These are phyloP conservation scores for Sylvilagus bachmani DNA, from an alignment of 2,113 vertebrate species.

Conservation along the genomic window DNA sequence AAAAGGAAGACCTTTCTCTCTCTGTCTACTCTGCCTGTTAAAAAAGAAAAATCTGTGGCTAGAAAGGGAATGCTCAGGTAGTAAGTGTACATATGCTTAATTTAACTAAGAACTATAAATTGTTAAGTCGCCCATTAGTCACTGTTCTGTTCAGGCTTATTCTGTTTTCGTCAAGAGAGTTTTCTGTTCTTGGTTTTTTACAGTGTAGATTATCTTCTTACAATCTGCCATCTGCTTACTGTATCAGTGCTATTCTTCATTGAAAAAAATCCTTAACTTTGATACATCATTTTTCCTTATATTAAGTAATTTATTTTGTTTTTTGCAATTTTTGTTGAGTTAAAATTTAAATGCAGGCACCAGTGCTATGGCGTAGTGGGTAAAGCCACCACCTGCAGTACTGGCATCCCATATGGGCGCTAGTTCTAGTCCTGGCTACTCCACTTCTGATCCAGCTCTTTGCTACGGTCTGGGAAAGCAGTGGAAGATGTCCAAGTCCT, in stretches of 20 bases:
- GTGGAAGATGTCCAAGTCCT: no score
- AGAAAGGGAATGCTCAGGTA: neutral
- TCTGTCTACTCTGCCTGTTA: no score
- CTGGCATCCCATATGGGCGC: no score
- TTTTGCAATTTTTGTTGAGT: neutral
- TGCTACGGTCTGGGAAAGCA: no score
- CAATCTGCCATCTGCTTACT: neutral
- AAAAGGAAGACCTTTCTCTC: no score
- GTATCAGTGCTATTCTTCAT: neutral
- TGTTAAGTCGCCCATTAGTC: neutral
- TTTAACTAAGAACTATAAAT: neutral
- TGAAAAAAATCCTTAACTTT: slow-evolving; percentile 34
- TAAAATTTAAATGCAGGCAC: neutral
- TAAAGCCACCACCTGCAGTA: no score
- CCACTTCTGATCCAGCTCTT: no score
- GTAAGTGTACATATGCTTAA: neutral
- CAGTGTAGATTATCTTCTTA: neutral
- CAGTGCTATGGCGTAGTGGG: no score
- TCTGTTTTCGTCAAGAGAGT: slow-evolving; percentile 16
- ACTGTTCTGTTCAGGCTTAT: neutral
- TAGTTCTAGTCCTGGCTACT: no score
- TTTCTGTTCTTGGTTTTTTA: neutral
- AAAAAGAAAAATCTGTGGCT: neutral
- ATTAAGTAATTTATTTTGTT: neutral
- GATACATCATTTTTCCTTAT: neutral